Conservation (phyloP, 2,113 vertebrate genomes). For the Thermophis baileyi region DNA sequence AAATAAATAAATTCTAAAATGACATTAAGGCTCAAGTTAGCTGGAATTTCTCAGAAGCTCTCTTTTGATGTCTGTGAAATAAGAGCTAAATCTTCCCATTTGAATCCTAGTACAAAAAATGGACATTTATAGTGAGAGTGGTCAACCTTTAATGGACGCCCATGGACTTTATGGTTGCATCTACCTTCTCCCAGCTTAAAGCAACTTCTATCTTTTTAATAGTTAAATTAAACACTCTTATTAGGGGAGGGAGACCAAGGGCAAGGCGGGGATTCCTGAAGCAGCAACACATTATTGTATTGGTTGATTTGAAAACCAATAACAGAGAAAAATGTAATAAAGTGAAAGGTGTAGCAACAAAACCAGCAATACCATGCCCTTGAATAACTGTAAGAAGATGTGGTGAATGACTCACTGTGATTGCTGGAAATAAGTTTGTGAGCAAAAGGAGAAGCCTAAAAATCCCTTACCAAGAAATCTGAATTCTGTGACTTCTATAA, state of each 20-base stretch:
- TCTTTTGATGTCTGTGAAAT: constrained; percentile 26
- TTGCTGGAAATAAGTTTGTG: not conserved
- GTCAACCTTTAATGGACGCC: not conserved
- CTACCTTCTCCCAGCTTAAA: not conserved
- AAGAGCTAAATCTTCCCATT: not conserved
- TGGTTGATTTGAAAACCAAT: not conserved
- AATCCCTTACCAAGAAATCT: not conserved
- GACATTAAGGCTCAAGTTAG: constrained; percentile 32
- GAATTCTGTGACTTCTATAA: not conserved
- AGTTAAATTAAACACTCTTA: not conserved
- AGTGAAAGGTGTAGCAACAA: not conserved
- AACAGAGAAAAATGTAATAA: not conserved
- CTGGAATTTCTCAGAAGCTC: constrained; percentile 1
- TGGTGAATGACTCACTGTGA: not conserved
- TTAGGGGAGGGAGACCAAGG: not conserved
- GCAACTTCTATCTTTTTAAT: not conserved
- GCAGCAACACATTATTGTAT: not conserved
- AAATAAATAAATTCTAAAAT: too few relatives aligned
- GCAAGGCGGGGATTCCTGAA: not conserved
- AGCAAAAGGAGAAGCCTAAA: not conserved
- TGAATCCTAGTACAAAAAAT: not conserved
- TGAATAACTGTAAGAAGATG: not conserved
- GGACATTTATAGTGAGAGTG: not conserved
- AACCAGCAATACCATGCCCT: not conserved
- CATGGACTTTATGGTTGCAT: not conserved